Conservation (phyloP, 2,113 vertebrate species). For the Onychorhynchus coronatus region DNA sequence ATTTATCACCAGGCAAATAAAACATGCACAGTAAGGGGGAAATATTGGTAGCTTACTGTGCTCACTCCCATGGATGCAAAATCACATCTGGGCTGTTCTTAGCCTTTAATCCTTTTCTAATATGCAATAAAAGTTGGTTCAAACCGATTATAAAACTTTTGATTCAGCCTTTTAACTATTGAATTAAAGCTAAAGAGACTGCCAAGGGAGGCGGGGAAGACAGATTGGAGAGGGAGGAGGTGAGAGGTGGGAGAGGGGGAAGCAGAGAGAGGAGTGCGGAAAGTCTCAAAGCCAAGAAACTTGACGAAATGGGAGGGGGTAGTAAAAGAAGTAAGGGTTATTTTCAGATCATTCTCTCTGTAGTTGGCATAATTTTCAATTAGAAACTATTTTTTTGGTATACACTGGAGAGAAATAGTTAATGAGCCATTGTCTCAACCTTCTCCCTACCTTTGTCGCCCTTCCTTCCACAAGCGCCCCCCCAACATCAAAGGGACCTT, state of each 20-base stretch:
- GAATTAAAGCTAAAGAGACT: conserved; percentile 80
- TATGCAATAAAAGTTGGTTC: conserved; percentile 72
- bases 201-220: conserved; percentile 79
- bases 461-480: accelerated
- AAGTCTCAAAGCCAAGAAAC: conserved; percentile 78
- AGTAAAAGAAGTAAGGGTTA: conserved; percentile 73
- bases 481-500: background rate
- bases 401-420: conserved; percentile 50
- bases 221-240: conserved; percentile 84
- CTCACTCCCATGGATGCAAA: background rate
- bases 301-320: conserved; percentile 60
- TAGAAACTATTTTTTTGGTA: conserved; percentile 65
- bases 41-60: background rate
- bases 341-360: conserved; percentile 59
- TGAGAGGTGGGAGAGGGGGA: conserved; percentile 80
- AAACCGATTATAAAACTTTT: conserved; percentile 75
- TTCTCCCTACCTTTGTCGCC: accelerated
- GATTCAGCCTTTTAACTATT: conserved; percentile 78
- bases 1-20: background rate
- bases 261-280: conserved; percentile 74
- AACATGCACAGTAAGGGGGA: accelerated
- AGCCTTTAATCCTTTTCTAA: background rate
- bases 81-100: background rate
- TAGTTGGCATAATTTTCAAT: conserved; percentile 65
- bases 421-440: background rate